Base-by-base conservation (phyloP, 2,888 invertebrate genomes). In the Drosophila infuscata region DNA sequence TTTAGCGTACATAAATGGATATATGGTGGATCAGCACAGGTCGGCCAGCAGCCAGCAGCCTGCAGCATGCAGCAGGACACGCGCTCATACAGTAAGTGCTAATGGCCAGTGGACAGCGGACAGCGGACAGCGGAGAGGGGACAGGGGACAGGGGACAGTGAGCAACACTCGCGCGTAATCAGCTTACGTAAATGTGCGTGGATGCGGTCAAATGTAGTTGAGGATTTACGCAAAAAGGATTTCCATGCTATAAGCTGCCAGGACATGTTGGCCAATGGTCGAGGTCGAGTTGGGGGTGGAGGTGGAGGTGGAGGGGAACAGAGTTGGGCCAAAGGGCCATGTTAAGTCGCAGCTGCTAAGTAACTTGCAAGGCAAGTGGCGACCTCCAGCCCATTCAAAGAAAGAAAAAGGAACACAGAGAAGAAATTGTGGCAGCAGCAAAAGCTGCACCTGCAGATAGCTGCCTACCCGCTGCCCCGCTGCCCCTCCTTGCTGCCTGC, bases 181-280 rank as follows among this genome's bases (percentile, higher is more conserved):
- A 84, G 84, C 84, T 84, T 84, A 88, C 75, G 83, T 88, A 83
- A 84, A 84, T 84, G 88, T 80, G 82, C 82, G 68, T 81, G 64
- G 88, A 57, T 82, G 84, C 69, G 82, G 88, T 84, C 80, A 80
- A 80, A 79, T 82, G 85, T 80, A 82, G 82, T 80, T 73, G 65
- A 62, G 78, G 79, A 81, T 70, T 80, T 80, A 71, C 79, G 79
- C 61, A 81, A 76, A 83, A 81, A 83, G 83, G 83, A 83, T 83
- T 86, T 83, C 69, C 81, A 74, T 80, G 83, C 75, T 61, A 48
- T 69, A 82, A 73, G 72, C 69, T 53, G 70, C 43, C 57, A 49
- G 69, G 49, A 68, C 67, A 56, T 41, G 29, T 32, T 54, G n/a
- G 12, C 33, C 56, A 57, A 30, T 46, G 25, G 46, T 25, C 15